Evolutionary conservation across 2,113 vertebrate genomes (phyloP).

Genomic region (Hippocampus abdominalis): DNA sequence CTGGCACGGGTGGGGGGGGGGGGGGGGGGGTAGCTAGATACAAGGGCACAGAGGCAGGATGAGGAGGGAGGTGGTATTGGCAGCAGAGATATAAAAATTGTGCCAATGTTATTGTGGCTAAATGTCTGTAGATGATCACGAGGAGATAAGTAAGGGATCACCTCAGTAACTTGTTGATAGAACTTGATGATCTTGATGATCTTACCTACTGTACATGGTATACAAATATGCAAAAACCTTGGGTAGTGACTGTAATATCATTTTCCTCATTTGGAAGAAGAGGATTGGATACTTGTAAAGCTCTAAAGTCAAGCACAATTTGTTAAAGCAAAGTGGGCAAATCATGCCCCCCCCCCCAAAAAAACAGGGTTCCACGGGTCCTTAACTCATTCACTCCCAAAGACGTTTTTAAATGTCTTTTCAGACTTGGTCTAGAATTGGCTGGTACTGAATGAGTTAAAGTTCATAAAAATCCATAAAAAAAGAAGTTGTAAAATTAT

Average conservation of each 20-base stretch:
- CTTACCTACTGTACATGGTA: neutral
- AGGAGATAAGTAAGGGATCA: neutral
- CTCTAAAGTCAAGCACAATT: too few relatives aligned
- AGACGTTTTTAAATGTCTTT: too few relatives aligned
- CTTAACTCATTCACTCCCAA: too few relatives aligned
- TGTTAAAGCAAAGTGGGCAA: too few relatives aligned
- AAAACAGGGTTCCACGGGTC: too few relatives aligned
- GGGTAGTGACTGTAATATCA: too few relatives aligned
- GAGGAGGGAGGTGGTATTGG: conserved; percentile 11
- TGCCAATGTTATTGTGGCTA: neutral
- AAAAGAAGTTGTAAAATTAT: too few relatives aligned
- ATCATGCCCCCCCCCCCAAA: too few relatives aligned
- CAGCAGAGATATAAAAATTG: conserved; percentile 1
- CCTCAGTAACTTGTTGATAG: neutral
- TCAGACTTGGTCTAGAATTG: too few relatives aligned
- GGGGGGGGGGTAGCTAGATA: neutral
- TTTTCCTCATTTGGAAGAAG: neutral
- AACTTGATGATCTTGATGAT: neutral
- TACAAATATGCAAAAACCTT: neutral
- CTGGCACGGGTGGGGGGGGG: conserved; percentile 64
- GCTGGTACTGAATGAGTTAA: too few relatives aligned
- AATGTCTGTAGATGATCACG: neutral
- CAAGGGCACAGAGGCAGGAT: conserved; percentile 10
- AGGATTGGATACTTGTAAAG: too few relatives aligned
- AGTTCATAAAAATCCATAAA: too few relatives aligned